Conservation (phyloP, 2,113 vertebrate species). For the Mesitornis unicolor region DNA sequence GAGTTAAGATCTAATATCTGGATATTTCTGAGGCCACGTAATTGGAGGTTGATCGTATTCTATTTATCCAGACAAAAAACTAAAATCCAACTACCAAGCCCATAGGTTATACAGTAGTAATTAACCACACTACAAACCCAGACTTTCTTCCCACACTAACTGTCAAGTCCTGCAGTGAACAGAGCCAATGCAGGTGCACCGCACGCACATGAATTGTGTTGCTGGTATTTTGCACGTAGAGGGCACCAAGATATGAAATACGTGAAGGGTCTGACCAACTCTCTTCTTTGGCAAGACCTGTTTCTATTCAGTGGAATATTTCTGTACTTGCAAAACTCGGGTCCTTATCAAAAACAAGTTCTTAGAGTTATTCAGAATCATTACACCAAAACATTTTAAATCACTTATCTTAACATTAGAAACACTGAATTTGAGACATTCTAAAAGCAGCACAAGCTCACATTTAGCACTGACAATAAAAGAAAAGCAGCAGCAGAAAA, state of each 20-base stretch:
- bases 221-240: not conserved
- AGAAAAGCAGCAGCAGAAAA: not conserved
- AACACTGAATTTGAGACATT: not conserved
- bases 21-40: not conserved
- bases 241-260: not conserved
- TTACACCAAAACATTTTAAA: not conserved
- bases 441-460: not conserved
- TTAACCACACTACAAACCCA: rapidly evolving
- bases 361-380: not conserved
- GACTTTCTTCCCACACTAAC: not conserved
- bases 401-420: not conserved
- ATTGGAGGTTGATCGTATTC: not conserved
- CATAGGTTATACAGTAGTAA: not conserved
- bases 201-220: rapidly evolving
- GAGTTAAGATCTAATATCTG: not conserved
- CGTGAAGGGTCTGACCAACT: not conserved
- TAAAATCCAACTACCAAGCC: not conserved
- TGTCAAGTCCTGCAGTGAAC: not conserved
- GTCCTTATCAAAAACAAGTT: not conserved
- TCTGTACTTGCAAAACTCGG: not conserved
- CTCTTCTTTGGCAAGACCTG: not conserved
- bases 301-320: not conserved
- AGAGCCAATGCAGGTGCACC: not conserved
- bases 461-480: not conserved
- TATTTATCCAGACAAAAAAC: not conserved